A percentile compares a stretch with the other conserved stretches of the same genome.
These are phyloP conservation scores for Dendrolimus punctatus DNA, from an alignment of 1,140 invertebrate genomes.

Conservation along the genomic window DNA sequence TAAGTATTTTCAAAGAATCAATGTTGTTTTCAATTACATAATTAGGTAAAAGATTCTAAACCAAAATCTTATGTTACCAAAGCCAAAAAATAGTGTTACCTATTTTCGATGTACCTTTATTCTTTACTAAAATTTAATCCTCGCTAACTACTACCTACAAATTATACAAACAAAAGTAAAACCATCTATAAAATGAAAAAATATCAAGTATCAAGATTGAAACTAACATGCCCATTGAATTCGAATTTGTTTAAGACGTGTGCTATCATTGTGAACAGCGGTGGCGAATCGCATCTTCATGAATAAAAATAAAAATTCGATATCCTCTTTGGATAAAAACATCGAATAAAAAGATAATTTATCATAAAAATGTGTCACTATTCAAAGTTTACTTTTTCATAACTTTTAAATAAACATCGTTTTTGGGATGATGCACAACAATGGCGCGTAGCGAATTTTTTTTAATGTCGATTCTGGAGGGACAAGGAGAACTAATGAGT, in stretches of 20 bases:
- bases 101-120: too few species aligned
- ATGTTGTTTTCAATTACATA: too few species aligned
- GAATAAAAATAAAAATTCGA: slow-evolving; percentile 66
- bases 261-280: slow-evolving; percentile 49
- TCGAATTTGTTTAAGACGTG: slow-evolving; percentile 41
- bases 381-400: slow-evolving; percentile 54
- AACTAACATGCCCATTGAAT: background rate
- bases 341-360: slow-evolving; percentile 66
- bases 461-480: slow-evolving; percentile 39
- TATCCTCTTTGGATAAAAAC: slow-evolving; percentile 63
- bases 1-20: too few species aligned
- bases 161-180: too few species aligned
- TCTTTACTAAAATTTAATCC: too few species aligned
- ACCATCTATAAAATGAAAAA: too few species aligned
- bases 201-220: slow-evolving; percentile 43
- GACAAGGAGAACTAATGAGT: slow-evolving; percentile 63
- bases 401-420: slow-evolving; percentile 68
- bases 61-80: too few species aligned
- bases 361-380: slow-evolving; percentile 53
- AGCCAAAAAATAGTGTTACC: too few species aligned
- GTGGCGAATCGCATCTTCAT: slow-evolving; percentile 65
- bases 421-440: slow-evolving; percentile 57
- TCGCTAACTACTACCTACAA: too few species aligned
- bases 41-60: too few species aligned
- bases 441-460: slow-evolving; percentile 55